Evolutionary conservation across 2,888 invertebrate genomes (phyloP).

Genomic region (Eupithecia tripunctaria): DNA sequence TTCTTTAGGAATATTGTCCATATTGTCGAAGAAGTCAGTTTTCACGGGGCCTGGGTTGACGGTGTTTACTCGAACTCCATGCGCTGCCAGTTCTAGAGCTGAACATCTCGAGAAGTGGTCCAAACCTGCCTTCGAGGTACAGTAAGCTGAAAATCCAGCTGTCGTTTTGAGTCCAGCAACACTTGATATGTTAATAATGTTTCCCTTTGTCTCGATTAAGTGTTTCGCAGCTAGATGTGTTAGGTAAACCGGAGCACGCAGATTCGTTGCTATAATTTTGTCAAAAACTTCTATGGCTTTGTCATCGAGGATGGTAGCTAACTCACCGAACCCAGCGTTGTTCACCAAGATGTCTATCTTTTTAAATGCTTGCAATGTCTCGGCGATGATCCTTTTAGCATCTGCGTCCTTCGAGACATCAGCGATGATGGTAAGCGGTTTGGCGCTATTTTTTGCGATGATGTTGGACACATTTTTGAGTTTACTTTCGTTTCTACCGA

Average conservation of each 20-base stretch:
- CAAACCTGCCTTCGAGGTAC: slow-evolving; percentile 67
- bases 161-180: slow-evolving; percentile 36
- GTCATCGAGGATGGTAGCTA: slow-evolving; percentile 40
- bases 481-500: slow-evolving; percentile 47
- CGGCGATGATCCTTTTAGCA: slow-evolving; percentile 43
- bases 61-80: slow-evolving; percentile 91
- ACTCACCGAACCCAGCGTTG: slow-evolving; percentile 49
- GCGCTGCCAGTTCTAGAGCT: slow-evolving; percentile 90
- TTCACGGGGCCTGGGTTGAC: slow-evolving; percentile 95
- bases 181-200: slow-evolving; percentile 56
- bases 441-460: slow-evolving; percentile 37
- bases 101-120: slow-evolving; percentile 94
- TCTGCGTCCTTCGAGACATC: slow-evolving; percentile 52
- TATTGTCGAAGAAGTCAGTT: slow-evolving; percentile 46
- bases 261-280: slow-evolving; percentile 49
- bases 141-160: slow-evolving; percentile 42
- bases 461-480: slow-evolving; percentile 40
- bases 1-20: neutral
- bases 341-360: slow-evolving; percentile 54
- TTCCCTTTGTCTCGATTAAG: slow-evolving; percentile 53
- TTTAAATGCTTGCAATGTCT: slow-evolving; percentile 45
- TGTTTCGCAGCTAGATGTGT: slow-evolving; percentile 51
- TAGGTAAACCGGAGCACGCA: slow-evolving; percentile 48
- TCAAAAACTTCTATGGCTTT: slow-evolving; percentile 49
- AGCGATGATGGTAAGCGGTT: slow-evolving; percentile 47